Evolutionary conservation across 2,113 vertebrate genomes (phyloP).

Genomic region (Gallinago undulata): DNA sequence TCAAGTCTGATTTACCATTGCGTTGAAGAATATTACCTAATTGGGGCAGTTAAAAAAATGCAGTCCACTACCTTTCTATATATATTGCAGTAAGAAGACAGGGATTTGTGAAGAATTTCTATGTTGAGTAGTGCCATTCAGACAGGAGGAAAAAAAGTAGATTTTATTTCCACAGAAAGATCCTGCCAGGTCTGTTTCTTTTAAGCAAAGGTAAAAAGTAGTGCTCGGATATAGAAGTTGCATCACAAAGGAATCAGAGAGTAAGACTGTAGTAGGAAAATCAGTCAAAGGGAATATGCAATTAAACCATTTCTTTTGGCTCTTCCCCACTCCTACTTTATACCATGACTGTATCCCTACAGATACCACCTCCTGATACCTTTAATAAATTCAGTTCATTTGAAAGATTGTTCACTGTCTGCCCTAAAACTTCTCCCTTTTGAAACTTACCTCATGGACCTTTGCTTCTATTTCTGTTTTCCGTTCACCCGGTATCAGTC

Average conservation of each 20-base stretch:
- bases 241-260: not conserved
- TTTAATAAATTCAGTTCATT: slow-evolving; percentile 3
- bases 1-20: not conserved
- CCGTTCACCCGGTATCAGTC: not conserved
- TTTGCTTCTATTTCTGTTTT: slow-evolving; percentile 21
- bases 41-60: not conserved
- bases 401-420: not conserved
- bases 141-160: not conserved
- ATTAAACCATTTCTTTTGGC: not conserved
- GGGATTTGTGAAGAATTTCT: not conserved
- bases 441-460: not conserved
- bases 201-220: not conserved
- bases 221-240: not conserved
- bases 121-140: not conserved
- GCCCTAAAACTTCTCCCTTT: slow-evolving; percentile 5
- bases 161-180: not conserved
- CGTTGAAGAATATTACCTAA: not conserved
- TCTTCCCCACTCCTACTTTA: not conserved
- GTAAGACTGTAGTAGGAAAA: not conserved
- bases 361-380: not conserved
- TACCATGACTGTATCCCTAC: not conserved
- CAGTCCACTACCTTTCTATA: not conserved
- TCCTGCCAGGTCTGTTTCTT: not conserved
- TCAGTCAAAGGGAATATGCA: not conserved
- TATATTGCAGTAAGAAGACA: not conserved